Evolutionary conservation across 1,140 invertebrate species (phyloP), one percentile per base, ranked within the genome.

Genomic region (Lepidurus arcticus): DNA sequence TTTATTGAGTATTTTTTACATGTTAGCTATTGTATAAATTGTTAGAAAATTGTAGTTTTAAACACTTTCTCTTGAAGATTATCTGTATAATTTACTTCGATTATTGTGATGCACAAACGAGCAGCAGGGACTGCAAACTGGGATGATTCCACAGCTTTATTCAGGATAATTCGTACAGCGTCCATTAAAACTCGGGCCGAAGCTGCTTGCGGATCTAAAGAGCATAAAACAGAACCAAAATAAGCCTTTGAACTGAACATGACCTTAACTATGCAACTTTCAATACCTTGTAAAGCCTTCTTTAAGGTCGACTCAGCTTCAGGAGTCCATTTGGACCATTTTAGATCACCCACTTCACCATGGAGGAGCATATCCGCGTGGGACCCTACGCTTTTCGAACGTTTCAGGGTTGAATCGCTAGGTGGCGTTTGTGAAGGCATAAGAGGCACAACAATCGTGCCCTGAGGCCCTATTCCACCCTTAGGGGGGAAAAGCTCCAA

Each of bases 161-260:
- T 90, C 82, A 94, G 89, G 73, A 95, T 90, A 81, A 92, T 90
- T 24, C 91, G 89, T 10, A 94, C 93, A 24, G 94, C 85, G 83
- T 94, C 92, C 93, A 95, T 95, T 44, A 95, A 86, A 6, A 89
- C 89, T 77, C 92, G 88, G 0, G 92, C 91, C 79, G 90, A 90
- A 34, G 94, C 85, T 77, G 90, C 87, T 84, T 94, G 94, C 6
- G 93, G 93, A 88, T 94, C 92, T 90, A 83, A 82, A 80, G 11
- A 82, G 73, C 75, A 74, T 42, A 79, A 53, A 47, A 44, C n/a
- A 10, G 34, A 34, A 24, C 76, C 42, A 76, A 21, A 81, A 78
- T 45, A 79, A 77, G 73, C 65, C 26, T 73, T 76, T 65, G 78
- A 47, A 73, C 76, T 44, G n/a, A 47, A 78, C 44, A 80, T 84